Evolutionary conservation across 2,888 invertebrate genomes (phyloP).

Genomic region (Drosophila koepferae): DNA sequence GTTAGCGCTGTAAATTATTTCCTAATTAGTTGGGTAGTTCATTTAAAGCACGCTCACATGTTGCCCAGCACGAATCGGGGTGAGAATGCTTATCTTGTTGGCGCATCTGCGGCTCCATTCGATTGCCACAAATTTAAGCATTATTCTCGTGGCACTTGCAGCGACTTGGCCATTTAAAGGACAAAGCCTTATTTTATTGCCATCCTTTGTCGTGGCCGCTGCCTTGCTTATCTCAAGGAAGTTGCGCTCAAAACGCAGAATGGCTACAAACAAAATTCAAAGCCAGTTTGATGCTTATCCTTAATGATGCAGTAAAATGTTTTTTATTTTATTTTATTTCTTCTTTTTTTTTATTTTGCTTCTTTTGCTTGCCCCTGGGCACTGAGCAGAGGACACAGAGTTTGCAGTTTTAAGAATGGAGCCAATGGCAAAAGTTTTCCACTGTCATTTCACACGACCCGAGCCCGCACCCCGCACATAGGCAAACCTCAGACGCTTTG

Average conservation of each 20-base stretch:
- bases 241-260: conserved; percentile 59
- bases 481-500: background rate
- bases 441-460: conserved; percentile 7
- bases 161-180: conserved; percentile 40
- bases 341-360: conserved; percentile 32
- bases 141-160: conserved; percentile 36
- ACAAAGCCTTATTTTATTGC: conserved; percentile 58
- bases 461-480: background rate
- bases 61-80: conserved; percentile 5
- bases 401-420: conserved; percentile 47
- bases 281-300: conserved; percentile 83
- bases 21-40: conserved; percentile 65
- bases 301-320: conserved; percentile 82
- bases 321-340: conserved; percentile 23
- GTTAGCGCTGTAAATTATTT: conserved; percentile 69
- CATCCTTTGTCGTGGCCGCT: conserved; percentile 39
- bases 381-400: conserved; percentile 26
- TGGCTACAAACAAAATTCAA: conserved; percentile 79
- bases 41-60: conserved; percentile 15
- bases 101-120: conserved; percentile 52
- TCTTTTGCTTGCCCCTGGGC: conserved; percentile 26
- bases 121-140: conserved; percentile 47
- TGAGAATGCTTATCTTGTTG: conserved; percentile 29
- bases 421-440: conserved; percentile 56
- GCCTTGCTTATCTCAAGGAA: conserved; percentile 66